These are phyloP conservation scores for Petroica traversi DNA, from an alignment of 2,113 vertebrate species.

Conservation along the genomic window DNA sequence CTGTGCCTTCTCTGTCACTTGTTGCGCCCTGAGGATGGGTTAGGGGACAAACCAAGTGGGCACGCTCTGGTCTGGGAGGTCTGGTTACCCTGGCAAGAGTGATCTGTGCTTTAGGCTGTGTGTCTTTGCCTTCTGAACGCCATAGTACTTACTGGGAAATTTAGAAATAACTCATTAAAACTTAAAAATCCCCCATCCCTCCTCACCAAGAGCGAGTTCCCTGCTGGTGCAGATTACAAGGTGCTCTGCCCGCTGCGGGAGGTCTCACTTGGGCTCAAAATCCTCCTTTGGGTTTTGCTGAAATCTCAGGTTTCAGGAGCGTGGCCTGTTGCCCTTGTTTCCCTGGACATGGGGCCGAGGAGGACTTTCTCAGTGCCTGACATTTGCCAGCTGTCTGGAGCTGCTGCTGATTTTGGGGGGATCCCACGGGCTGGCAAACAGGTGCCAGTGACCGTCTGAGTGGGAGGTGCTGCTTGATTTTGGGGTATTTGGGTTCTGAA, in stretches of 20 bases:
- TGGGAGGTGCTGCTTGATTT: too few relatives aligned
- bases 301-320: slow-evolving; percentile 23
- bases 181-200: not conserved
- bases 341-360: not conserved
- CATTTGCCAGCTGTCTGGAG: not conserved
- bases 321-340: not conserved
- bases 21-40: not conserved
- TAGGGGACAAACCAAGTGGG: not conserved
- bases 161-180: not conserved
- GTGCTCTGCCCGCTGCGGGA: not conserved
- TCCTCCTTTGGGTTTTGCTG: not conserved
- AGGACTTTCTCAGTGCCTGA: not conserved
- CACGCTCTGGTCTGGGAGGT: not conserved
- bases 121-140: not conserved
- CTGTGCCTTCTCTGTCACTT: not conserved
- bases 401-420: not conserved
- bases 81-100: not conserved
- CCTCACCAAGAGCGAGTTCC: not conserved
- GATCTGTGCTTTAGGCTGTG: not conserved
- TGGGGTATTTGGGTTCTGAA: not conserved
- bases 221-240: not conserved
- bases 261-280: not conserved
- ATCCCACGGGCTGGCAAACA: not conserved
- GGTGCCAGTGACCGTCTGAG: not conserved
- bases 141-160: not conserved